Conservation (phyloP, 1,140 invertebrate species). For the Goniozus legneri region DNA sequence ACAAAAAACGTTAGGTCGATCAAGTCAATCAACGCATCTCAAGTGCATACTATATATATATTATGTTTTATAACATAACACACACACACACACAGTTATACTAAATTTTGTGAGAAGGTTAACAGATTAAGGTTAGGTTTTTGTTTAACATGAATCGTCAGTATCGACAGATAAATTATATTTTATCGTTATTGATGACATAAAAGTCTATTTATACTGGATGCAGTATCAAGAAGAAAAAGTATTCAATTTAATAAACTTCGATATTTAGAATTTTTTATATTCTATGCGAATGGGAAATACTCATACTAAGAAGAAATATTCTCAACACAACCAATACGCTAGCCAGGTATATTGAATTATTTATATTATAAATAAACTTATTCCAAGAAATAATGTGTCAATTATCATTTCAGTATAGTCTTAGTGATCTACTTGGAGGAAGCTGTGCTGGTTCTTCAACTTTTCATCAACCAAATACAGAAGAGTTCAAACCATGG, state of each 20-base stretch:
- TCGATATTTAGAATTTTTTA: neutral
- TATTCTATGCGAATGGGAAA: slow-evolving; percentile 41
- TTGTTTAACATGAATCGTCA: neutral
- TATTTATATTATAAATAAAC: slow-evolving; percentile 3
- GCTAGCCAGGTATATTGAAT: slow-evolving; percentile 36
- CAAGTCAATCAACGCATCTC: too few species aligned
- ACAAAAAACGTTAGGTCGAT: too few species aligned
- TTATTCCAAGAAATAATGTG: neutral
- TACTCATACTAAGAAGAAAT: slow-evolving; percentile 33
- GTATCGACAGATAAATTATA: too few species aligned
- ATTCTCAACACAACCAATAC: slow-evolving; percentile 32
- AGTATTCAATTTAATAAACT: neutral
- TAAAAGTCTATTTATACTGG: neutral
- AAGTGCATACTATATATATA: too few species aligned
- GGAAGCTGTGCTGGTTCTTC: slow-evolving; percentile 32
- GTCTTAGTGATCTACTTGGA: slow-evolving; percentile 38
- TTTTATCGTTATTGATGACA: too few species aligned
- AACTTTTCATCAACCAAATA: slow-evolving; percentile 23
- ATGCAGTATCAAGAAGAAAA: neutral
- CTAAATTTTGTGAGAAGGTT: neutral
- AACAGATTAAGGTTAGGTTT: too few species aligned
- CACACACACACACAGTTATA: neutral
- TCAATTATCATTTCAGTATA: slow-evolving; percentile 31
- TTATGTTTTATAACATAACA: slow-evolving; percentile 12
- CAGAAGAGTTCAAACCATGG: slow-evolving; percentile 51